phyloP scores from a whole-genome alignment of 2,113 vertebrate species.

The Eubucco bourcierii region DNA sequence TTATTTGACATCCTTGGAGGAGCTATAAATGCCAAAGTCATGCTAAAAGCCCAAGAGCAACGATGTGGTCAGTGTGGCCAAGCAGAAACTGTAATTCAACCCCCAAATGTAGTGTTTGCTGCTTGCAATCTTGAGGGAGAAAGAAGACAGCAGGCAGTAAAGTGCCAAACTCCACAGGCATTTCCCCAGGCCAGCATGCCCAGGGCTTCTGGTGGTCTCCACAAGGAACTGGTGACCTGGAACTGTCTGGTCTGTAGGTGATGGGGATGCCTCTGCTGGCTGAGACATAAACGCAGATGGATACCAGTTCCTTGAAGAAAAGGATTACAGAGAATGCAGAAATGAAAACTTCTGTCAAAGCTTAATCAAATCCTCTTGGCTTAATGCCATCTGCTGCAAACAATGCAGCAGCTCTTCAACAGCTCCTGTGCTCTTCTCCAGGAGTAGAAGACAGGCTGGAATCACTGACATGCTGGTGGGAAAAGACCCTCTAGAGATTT shows the following conservation, averaged over 20 bases:
- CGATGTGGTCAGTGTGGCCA: fast-evolving
- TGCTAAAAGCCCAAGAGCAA: background rate
- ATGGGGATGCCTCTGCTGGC: background rate
- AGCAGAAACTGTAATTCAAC: background rate
- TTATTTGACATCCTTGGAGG: background rate
- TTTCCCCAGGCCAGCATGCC: background rate
- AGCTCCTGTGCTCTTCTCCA: background rate
- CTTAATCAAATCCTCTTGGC: background rate
- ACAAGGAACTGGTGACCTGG: background rate
- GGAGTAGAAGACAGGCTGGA: background rate
- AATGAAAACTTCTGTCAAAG: background rate
- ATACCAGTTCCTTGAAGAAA: background rate
- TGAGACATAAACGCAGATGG: background rate
- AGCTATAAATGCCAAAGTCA: background rate
- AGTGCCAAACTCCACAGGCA: background rate
- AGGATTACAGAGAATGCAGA: background rate
- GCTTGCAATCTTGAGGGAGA: background rate
- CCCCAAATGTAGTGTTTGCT: background rate
- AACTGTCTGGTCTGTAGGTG: fast-evolving
- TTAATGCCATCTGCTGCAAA: slow-evolving; percentile 19
- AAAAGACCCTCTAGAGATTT: background rate
- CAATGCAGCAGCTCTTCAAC: background rate
- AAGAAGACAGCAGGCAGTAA: background rate
- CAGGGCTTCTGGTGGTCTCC: background rate
- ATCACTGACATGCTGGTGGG: background rate